Evolutionary conservation across 2,888 invertebrate genomes (phyloP).

Genomic region (Philereme vetulata): DNA sequence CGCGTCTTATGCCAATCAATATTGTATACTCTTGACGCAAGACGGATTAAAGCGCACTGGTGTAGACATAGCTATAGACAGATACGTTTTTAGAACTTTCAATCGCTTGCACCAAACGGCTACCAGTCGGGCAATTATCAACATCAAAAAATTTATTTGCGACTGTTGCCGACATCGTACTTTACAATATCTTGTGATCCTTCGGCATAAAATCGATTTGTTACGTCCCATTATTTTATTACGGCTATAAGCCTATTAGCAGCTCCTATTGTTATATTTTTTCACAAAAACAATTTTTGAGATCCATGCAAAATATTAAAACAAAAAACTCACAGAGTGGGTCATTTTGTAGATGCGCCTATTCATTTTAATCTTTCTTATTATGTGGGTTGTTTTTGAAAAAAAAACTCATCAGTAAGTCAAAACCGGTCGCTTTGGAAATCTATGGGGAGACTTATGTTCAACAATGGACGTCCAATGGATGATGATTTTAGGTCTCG

Average conservation of each 20-base stretch:
- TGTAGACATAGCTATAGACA: no score
- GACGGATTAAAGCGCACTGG: no score
- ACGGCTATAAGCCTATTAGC: conserved; percentile 10
- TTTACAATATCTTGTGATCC: not conserved
- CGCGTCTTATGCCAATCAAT: no score
- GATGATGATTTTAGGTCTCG: no score
- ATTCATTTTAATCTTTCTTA: conserved; percentile 14
- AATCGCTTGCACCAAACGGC: no score
- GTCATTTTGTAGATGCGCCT: conserved; percentile 13
- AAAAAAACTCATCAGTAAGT: not conserved
- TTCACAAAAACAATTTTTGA: conserved; percentile 3
- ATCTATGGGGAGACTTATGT: no score
- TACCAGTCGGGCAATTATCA: no score
- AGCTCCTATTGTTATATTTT: conserved; percentile 16
- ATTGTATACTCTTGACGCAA: no score
- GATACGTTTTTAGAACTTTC: no score
- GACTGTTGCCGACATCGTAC: not conserved
- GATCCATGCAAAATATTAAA: conserved; percentile 7
- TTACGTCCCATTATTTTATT: conserved; percentile 26
- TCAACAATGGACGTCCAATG: no score
- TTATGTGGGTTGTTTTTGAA: conserved; percentile 1
- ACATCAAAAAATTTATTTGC: not conserved
- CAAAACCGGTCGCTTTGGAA: no score
- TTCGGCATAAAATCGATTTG: conserved; percentile 26
- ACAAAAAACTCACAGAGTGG: conserved; percentile 9